These are phyloP conservation scores for Phania funesta DNA, from an alignment of 2,888 invertebrate genomes.

Conservation along the genomic window DNA sequence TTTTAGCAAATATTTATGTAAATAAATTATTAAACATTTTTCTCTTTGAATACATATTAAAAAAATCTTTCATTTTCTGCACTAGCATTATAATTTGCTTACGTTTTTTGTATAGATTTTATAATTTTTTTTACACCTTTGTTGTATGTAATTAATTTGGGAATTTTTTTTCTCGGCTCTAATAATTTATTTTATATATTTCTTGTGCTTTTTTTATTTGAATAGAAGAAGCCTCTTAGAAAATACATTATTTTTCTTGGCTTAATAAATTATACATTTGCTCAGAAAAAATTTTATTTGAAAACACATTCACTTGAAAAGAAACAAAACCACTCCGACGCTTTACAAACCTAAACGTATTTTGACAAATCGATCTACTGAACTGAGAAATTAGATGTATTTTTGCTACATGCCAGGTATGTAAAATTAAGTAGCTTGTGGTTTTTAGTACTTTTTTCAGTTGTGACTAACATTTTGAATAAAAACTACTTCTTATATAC, in stretches of 20 bases:
- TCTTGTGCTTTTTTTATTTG: slow-evolving; percentile 16
- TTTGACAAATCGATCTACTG: slow-evolving; percentile 64
- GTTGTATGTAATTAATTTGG: slow-evolving; percentile 22
- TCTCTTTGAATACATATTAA: background rate
- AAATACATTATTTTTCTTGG: background rate
- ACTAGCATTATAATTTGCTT: slow-evolving; percentile 13
- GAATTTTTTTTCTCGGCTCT: background rate
- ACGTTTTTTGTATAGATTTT: slow-evolving; percentile 8
- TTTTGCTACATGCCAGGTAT: background rate
- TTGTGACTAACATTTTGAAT: too few species aligned
- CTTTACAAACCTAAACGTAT: slow-evolving; percentile 35
- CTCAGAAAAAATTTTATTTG: slow-evolving; percentile 2
- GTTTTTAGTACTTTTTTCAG: too few species aligned
- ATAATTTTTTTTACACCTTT: slow-evolving; percentile 26
- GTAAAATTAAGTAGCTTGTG: too few species aligned
- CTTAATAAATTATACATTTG: slow-evolving; percentile 15
- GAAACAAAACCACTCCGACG: slow-evolving; percentile 44
- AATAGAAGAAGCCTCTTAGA: slow-evolving; percentile 4
- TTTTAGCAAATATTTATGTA: slow-evolving; percentile 24
- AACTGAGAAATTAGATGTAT: slow-evolving; percentile 53
- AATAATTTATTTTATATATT: background rate
- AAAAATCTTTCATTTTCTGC: background rate
- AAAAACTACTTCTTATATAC: too few species aligned
- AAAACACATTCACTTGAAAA: slow-evolving; percentile 23
- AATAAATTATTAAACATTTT: slow-evolving; percentile 26